Base-by-base conservation (phyloP, 35 echinoderm and acorn worm genomes). In the Patiria miniata region DNA sequence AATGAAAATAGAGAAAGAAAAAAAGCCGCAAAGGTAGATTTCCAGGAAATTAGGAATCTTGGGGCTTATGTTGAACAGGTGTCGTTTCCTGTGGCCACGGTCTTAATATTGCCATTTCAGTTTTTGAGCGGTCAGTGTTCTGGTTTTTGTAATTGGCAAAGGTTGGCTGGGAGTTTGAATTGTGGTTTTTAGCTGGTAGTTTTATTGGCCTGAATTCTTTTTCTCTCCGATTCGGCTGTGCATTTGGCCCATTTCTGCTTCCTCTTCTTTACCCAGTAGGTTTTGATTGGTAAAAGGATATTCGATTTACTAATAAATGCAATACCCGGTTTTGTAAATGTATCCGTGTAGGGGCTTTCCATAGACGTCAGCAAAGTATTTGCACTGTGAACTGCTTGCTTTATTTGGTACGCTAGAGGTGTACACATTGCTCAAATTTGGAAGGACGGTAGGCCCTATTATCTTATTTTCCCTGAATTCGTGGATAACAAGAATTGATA, bases 1-100 rank as follows among this genome's bases (percentile, higher is more conserved):
- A n/a, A n/a, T n/a, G n/a, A n/a, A n/a, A n/a, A n/a, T 57, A 57
- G 22, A 57, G 54, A 18, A 57, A 60, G 57, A 60, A 60, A 60
- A 2, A 47, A 47, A 34, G 3, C 61, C 61, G 8, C 17, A 36
- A 32, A 73, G 14, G 65, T 73, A 73, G 22, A 30, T 73, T 47
- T 73, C 65, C 26, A 28, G 65, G 65, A 73, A 73, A 30, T 73
- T 26, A 28, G 29, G 26, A 73, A 22, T 73, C 65, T 28, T 73
- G 29, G 10, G 65, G 65, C 65, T 30, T 73, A 22, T 36, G 42
- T 47, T 14, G 65, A 30, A 73, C 1, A 26, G 23, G 26, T 34
- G 34, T 7, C 26, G 26, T 73, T 73, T 73, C 65, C 65, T 73
- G 65, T 30, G 29, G 14, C 29, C 10, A 1, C 34, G 29, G n/a